A percentile compares a stretch with the other conserved stretches of the same genome.
These are phyloP conservation scores for Semotilus atromaculatus DNA, from an alignment of 2,797 vertebrate genomes.

Conservation along the genomic window DNA sequence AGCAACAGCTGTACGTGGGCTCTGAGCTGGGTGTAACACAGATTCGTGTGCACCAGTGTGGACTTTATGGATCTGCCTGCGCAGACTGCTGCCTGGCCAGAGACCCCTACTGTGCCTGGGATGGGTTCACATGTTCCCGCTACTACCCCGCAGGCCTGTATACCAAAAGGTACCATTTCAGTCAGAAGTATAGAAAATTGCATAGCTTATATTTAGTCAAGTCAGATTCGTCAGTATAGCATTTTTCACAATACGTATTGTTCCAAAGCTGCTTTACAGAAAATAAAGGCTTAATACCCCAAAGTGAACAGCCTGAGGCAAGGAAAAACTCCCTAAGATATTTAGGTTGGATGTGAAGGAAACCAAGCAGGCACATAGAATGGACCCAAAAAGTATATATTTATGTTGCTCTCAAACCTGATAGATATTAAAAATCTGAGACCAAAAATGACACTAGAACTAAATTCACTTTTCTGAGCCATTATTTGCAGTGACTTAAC, in stretches of 20 bases:
- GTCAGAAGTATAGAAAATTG: not conserved
- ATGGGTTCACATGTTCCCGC: conserved; percentile 91
- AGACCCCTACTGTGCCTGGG: conserved; percentile 98
- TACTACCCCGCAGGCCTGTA: conserved; percentile 87
- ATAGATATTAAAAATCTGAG: not conserved
- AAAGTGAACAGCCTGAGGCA: not conserved
- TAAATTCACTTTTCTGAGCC: not conserved
- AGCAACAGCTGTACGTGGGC: conserved; percentile 96
- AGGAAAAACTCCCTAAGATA: not conserved
- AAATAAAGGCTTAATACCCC: not conserved
- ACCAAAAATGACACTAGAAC: not conserved
- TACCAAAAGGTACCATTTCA: conserved; percentile 85
- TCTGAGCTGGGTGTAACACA: conserved; percentile 88
- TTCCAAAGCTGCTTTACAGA: not conserved
- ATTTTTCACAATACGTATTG: not conserved
- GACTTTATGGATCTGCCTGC: conserved; percentile 92
- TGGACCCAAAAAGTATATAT: not conserved
- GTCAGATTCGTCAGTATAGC: not conserved
- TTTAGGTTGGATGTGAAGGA: not conserved
- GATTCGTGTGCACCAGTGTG: conserved; percentile 91
- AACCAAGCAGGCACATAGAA: not conserved
- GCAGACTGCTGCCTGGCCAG: conserved; percentile 95
- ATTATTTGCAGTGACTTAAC: not conserved
- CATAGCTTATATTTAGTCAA: not conserved
- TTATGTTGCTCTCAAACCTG: not conserved